Percentiles rank a stretch among this genome's conserved stretches.
These are phyloP conservation scores for Mobula birostris DNA, from an alignment of 2,113 vertebrate genomes.

Conservation along the genomic window DNA sequence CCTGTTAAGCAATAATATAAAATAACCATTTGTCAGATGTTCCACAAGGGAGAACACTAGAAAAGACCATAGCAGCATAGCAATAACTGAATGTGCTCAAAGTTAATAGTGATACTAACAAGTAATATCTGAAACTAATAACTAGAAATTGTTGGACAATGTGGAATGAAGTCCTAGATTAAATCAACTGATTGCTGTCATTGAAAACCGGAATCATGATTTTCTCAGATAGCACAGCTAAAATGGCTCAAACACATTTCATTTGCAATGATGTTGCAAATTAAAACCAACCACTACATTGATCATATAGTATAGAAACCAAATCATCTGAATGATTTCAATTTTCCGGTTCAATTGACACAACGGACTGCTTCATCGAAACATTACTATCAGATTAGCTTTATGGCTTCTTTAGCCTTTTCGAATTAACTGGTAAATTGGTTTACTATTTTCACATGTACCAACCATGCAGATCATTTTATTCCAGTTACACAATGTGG, in stretches of 20 bases:
- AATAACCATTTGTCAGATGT: not conserved
- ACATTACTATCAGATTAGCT: not conserved
- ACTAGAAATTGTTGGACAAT: not conserved
- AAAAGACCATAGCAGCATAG: not conserved
- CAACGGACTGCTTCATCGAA: not conserved
- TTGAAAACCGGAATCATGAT: not conserved
- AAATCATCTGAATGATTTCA: slow-evolving; percentile 1
- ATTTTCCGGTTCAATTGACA: not conserved
- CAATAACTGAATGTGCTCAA: not conserved
- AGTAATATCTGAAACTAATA: not conserved
- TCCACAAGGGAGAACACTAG: not conserved
- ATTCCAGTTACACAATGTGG: too few relatives aligned
- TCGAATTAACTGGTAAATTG: not conserved
- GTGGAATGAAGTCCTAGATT: not conserved
- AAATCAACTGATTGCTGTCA: not conserved
- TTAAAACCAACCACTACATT: not conserved
- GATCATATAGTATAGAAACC: not conserved
- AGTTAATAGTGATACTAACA: not conserved
- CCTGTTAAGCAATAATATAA: not conserved
- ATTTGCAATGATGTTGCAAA: not conserved
- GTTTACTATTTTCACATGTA: too few relatives aligned
- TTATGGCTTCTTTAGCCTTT: not conserved
- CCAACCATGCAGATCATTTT: too few relatives aligned
- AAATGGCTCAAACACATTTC: not conserved
- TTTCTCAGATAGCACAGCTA: not conserved